Evolutionary conservation across 2,888 invertebrate genomes (phyloP).

Genomic region (Polyploca ridens): DNA sequence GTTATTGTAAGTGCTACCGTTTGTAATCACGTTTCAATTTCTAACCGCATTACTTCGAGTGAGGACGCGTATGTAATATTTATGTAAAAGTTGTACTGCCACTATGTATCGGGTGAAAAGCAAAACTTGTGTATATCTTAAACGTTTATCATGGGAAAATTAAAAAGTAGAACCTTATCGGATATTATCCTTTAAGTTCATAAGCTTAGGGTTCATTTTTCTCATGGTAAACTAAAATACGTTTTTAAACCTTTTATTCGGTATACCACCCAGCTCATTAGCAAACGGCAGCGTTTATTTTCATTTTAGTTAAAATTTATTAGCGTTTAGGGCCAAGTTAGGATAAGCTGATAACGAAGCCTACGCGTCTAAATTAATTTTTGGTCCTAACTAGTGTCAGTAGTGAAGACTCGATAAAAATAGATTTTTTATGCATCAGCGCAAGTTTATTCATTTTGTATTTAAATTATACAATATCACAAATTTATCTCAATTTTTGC

Average conservation of each 20-base stretch:
- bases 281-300: constrained; percentile 30
- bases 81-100: constrained; percentile 28
- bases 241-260: neutral
- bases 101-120: constrained; percentile 22
- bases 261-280: constrained; percentile 8
- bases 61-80: constrained; percentile 21
- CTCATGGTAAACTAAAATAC: neutral
- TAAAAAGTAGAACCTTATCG: neutral
- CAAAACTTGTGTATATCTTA: constrained; percentile 21
- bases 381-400: constrained; percentile 51
- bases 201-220: neutral
- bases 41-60: constrained; percentile 21
- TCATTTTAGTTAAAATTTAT: constrained; percentile 74
- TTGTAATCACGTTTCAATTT: constrained; percentile 22
- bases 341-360: constrained; percentile 60
- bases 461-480: neutral
- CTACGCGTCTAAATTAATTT: constrained; percentile 45
- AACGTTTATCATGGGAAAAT: neutral
- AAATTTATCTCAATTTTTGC: constrained; percentile 16
- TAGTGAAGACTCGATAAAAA: constrained; percentile 35
- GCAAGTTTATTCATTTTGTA: neutral
- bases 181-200: neutral
- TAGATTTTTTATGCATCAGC: neutral
- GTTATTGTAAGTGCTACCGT: constrained; percentile 21
- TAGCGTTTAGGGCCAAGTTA: constrained; percentile 61